Base-by-base conservation (phyloP, 2,797 vertebrate species). In the Taeniopygia guttata region DNA sequence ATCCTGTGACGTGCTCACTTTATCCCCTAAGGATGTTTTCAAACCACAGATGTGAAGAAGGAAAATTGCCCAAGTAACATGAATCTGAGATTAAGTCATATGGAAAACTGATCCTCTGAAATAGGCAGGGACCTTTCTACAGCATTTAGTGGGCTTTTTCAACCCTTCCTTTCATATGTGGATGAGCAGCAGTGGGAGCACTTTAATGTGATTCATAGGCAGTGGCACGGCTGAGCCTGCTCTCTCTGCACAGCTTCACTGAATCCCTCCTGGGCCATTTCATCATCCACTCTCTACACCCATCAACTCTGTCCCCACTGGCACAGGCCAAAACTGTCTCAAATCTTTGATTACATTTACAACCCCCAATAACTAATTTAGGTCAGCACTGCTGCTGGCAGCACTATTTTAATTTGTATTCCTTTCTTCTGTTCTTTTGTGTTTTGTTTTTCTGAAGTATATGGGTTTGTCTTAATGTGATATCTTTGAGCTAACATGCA, bases 401-500 rank as follows among this genome's bases (percentile, higher is more conserved):
- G 54, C 18, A 8, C 29, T 64, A 11, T 22, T 85, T 91, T 19
- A 69, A 48, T 63, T 75, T 62, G 55, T 20, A 29, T 63, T 81
- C 45, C 7, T 89, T 80, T 75, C 51, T 88, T 79, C 48, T 87
- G 70, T 42, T 84, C 64, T 85, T 93, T 55, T 26, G 49, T 60
- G 45, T 10, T 64, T 84, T 38, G 48, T 60, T 95, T 88, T 82
- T 60, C 63, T 79, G 27, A 73, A 76, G 63, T 88, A 62, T 43
- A 89, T 3, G 38, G 75, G 34, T 77, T 96, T 87, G 87, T 84
- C 68, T 91, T 68, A 77, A 87, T 59, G 85, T 55, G 46, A 74
- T n/a, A 77, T 89, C 83, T 91, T 76, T 45, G 67, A 90, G 90
- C 83, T 94, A 91, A 91, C 70, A 77, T 90, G 70, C 67, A 87